These are phyloP conservation scores for Drosophila nr. fundita DNA, from an alignment of 2,888 invertebrate species.

Conservation along the genomic window DNA sequence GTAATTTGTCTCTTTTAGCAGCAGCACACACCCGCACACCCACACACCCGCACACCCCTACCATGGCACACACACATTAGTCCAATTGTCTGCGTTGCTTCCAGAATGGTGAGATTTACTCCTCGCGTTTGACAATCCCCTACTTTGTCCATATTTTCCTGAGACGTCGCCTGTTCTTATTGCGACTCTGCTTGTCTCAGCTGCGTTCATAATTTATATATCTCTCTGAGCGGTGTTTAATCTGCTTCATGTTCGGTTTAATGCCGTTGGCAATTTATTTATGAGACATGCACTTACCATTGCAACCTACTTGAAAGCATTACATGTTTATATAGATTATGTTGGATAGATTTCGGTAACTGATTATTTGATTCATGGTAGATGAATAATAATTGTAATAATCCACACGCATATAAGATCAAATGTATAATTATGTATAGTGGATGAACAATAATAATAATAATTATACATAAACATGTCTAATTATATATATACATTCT, in stretches of 20 bases:
- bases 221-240: conserved; percentile 43
- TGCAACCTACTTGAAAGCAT: conserved; percentile 18
- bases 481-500: too few species aligned
- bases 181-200: conserved; percentile 26
- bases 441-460: neutral
- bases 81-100: conserved; percentile 42
- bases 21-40: conserved; percentile 11
- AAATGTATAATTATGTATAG: neutral
- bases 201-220: conserved; percentile 55
- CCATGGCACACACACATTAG: conserved; percentile 16
- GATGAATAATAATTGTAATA: neutral
- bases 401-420: neutral
- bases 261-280: conserved; percentile 38
- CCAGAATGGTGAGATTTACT: conserved; percentile 21
- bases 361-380: neutral
- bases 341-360: neutral
- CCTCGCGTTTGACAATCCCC: conserved; percentile 24
- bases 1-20: conserved; percentile 55
- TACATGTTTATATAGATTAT: neutral
- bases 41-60: neutral
- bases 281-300: conserved; percentile 31
- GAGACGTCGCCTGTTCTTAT: neutral
- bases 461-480: neutral
- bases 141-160: conserved; percentile 1
- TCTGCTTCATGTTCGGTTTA: conserved; percentile 55